Percentiles rank a stretch among this genome's conserved stretches.
Evolutionary conservation across 2,797 vertebrate genomes (phyloP).

Genomic region (Rhincodon typus): DNA sequence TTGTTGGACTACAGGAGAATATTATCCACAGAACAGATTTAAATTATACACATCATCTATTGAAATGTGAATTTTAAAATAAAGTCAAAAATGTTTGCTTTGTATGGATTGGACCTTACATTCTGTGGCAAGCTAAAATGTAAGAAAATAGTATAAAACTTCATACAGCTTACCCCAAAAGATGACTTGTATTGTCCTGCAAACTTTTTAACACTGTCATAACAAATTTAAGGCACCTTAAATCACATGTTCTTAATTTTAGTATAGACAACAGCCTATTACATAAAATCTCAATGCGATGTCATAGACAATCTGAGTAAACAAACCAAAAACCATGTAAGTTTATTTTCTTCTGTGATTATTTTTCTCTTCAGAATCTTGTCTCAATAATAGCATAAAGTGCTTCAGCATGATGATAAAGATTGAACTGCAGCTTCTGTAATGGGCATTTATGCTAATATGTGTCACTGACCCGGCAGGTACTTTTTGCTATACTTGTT

Average conservation of each 20-base stretch:
- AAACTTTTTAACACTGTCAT: slow-evolving; percentile 35
- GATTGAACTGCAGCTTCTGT: background rate
- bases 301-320: background rate
- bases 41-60: background rate
- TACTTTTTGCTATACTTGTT: slow-evolving; percentile 14
- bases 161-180: slow-evolving; percentile 17
- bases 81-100: background rate
- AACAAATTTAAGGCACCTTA: slow-evolving; percentile 38
- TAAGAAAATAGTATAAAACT: slow-evolving; percentile 36
- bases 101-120: background rate
- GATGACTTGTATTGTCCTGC: slow-evolving; percentile 18
- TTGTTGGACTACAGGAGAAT: slow-evolving; percentile 55
- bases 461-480: background rate
- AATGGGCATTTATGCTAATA: slow-evolving; percentile 19
- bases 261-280: slow-evolving; percentile 6
- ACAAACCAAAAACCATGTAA: background rate
- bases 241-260: slow-evolving; percentile 10
- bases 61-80: slow-evolving; percentile 29
- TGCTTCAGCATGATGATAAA: slow-evolving; percentile 34
- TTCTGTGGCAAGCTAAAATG: slow-evolving; percentile 26
- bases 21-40: background rate
- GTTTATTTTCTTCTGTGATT: slow-evolving; percentile 16
- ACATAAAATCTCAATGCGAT: slow-evolving; percentile 13
- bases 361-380: slow-evolving; percentile 1
- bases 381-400: slow-evolving; percentile 29